Evolutionary conservation across 2,797 vertebrate genomes (phyloP), one percentile per base, ranked within the genome.

Genomic region (Adelosebastes latens): DNA sequence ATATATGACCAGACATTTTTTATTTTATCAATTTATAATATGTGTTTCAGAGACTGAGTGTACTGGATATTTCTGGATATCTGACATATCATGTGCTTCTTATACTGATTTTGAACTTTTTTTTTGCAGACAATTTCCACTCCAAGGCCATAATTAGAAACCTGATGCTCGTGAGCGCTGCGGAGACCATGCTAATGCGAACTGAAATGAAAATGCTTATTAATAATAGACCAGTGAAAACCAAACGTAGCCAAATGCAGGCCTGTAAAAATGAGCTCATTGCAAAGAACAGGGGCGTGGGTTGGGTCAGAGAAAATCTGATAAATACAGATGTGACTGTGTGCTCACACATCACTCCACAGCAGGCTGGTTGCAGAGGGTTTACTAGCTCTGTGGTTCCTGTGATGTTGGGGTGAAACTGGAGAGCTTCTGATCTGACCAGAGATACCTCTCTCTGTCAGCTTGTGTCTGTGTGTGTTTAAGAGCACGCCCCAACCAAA

Each of bases 301-400:
- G 79, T 9, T 75, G 79, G 81, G 74, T 85, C 68, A 60, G 46
- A 86, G 72, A 79, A 84, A 91, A 87, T 78, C 84, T 84, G 89
- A 89, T 87, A 88, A 89, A 92, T 86, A 88, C 89, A 92, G 81
- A 87, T 89, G 88, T 81, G 77, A 84, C 62, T 78, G 49, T 62
- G 76, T 25, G 73, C 69, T 75, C 80, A 77, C 76, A 88, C 83
- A 80, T 86, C 84, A 78, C 81, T 87, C 81, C 42, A 60, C 69
- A 72, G 68, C 27, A 52, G 31, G 79, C 67, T 36, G 61, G 71
- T 64, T 77, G 87, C 75, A 75, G 67, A 81, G 68, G 82, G 66
- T 74, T 83, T 79, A 77, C 87, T 76, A 67, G 72, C 75, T 84
- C 63, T 85, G 87, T 77, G 92, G 88, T 88, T 82, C 55, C 62